phyloP scores from a whole-genome alignment of 2,113 vertebrate species.

The Monopterus albus region DNA sequence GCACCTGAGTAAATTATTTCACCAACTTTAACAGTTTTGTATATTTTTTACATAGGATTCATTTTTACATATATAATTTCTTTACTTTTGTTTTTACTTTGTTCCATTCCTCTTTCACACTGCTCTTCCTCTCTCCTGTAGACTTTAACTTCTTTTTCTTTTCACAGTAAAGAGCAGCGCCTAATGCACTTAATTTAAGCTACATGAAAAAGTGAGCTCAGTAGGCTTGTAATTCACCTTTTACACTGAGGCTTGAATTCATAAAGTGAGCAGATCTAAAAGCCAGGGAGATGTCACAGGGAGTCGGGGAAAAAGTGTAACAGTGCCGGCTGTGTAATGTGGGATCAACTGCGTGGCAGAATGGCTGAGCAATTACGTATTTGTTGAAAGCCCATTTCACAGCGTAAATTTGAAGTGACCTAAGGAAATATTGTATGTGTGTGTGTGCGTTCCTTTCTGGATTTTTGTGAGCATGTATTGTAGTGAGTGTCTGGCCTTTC shows the following conservation, averaged over 20 bases:
- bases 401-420: slow-evolving; percentile 57
- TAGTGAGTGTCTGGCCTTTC: not conserved
- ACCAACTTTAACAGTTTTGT: not conserved
- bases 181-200: slow-evolving; percentile 65
- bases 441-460: not conserved
- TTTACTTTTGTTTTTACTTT: not conserved
- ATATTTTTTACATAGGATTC: not conserved
- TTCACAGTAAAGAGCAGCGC: slow-evolving; percentile 63
- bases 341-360: slow-evolving; percentile 76
- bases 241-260: slow-evolving; percentile 69
- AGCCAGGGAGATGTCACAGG: slow-evolving; percentile 72
- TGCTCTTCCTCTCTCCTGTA: slow-evolving; percentile 14
- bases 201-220: slow-evolving; percentile 66
- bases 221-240: slow-evolving; percentile 77
- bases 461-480: not conserved
- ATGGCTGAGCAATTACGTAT: slow-evolving; percentile 80
- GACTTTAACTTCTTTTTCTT: no score
- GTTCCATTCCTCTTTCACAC: not conserved
- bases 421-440: slow-evolving; percentile 13
- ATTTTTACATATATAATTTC: not conserved
- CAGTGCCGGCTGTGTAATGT: slow-evolving; percentile 71
- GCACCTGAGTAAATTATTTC: not conserved
- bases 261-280: slow-evolving; percentile 52
- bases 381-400: slow-evolving; percentile 75
- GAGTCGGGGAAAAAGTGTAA: slow-evolving; percentile 45